A percentile compares a stretch with the other conserved stretches of the same genome.
Conservation (phyloP, 2,113 vertebrate species). For the Setophaga coronata region DNA sequence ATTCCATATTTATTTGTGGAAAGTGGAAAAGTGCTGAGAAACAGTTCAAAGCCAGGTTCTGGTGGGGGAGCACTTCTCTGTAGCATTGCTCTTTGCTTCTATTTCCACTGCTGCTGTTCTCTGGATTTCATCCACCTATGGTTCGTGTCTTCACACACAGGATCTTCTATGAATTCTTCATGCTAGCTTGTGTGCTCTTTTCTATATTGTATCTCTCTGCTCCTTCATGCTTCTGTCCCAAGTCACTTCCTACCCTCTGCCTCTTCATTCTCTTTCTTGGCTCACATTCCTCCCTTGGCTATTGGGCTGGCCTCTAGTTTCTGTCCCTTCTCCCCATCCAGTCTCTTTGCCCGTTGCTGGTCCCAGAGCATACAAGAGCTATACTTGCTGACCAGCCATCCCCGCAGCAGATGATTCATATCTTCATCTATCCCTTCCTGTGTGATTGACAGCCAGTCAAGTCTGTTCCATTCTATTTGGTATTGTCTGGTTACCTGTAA, state of each 20-base stretch:
- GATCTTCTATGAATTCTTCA: background rate
- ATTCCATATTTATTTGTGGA: background rate
- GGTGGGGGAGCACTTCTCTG: rapidly evolving
- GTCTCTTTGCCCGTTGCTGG: background rate
- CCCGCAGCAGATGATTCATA: background rate
- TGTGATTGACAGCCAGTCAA: background rate
- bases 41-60: background rate
- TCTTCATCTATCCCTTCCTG: background rate
- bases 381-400: too few species aligned
- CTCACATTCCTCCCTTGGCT: background rate
- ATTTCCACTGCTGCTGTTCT: background rate
- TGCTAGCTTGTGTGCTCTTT: background rate
- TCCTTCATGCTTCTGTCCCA: background rate
- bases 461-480: background rate
- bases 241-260: background rate
- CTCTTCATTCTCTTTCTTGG: background rate
- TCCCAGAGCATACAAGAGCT: background rate
- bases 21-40: background rate
- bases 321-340: background rate
- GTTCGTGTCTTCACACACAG: background rate
- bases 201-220: background rate
- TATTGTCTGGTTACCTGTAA: background rate
- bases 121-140: background rate
- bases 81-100: background rate
- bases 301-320: background rate